phyloP scores from a whole-genome alignment of 2,888 invertebrate genomes.

The Machimus atricapillus region DNA sequence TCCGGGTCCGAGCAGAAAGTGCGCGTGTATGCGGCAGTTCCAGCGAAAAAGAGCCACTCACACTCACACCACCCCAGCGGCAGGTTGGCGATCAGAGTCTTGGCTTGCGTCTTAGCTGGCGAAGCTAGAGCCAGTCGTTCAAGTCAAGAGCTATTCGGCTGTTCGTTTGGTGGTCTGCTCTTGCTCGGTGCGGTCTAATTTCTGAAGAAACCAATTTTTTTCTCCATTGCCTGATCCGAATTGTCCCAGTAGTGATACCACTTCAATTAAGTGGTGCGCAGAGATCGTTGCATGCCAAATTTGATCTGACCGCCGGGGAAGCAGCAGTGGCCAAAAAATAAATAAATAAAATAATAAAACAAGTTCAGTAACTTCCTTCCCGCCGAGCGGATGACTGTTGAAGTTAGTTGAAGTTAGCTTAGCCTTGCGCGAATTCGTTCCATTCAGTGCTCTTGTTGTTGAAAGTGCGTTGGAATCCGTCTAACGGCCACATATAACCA shows the following conservation, averaged over 20 bases:
- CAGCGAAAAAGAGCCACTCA: background rate
- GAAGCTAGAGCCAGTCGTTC: slow-evolving; percentile 23
- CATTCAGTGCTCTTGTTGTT: background rate
- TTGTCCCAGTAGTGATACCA: background rate
- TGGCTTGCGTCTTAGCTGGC: slow-evolving; percentile 6
- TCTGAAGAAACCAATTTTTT: background rate
- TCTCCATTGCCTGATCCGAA: background rate
- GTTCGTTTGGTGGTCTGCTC: slow-evolving; percentile 30
- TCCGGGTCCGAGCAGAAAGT: background rate
- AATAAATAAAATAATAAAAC: no score
- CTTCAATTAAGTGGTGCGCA: background rate
- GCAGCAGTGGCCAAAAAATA: background rate
- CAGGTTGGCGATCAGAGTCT: background rate
- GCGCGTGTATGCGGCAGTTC: background rate
- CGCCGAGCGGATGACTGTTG: background rate
- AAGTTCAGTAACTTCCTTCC: background rate
- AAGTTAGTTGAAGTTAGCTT: background rate
- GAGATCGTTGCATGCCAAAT: background rate
- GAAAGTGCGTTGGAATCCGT: background rate
- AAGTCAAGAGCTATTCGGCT: slow-evolving; percentile 27
- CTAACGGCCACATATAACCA: background rate
- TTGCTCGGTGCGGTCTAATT: slow-evolving; percentile 30
- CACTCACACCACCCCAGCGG: background rate
- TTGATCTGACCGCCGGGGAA: background rate
- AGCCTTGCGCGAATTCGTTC: background rate